Conservation (phyloP, 2,888 invertebrate species). For the Cephonodes hylas region DNA sequence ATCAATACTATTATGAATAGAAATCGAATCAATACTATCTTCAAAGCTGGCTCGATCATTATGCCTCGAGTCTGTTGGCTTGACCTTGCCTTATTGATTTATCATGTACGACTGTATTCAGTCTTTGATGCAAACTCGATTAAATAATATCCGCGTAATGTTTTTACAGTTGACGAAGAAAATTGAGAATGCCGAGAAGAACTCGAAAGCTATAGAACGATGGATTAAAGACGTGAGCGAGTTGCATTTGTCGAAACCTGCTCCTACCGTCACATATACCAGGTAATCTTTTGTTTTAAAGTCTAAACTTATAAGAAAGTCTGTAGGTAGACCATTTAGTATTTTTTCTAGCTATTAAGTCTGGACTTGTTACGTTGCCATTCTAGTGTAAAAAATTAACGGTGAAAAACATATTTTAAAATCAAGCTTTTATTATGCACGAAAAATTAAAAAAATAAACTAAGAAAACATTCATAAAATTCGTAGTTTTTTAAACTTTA, state of each 20-base stretch:
- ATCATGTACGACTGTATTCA: not conserved
- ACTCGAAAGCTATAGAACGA: constrained; percentile 94
- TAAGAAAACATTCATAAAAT: too few species aligned
- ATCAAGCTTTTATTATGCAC: too few species aligned
- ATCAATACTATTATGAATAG: too few species aligned
- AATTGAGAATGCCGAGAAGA: constrained; percentile 91
- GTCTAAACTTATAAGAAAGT: too few species aligned
- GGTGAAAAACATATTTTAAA: too few species aligned
- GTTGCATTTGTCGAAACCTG: constrained; percentile 93
- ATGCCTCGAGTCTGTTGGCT: not conserved
- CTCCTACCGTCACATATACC: constrained; percentile 90
- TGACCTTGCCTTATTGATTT: not conserved
- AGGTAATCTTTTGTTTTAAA: too few species aligned
- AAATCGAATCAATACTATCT: not conserved
- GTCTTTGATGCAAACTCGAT: not conserved
- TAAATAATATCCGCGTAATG: not conserved
- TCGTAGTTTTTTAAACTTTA: too few species aligned
- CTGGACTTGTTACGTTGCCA: too few species aligned
- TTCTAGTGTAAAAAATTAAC: too few species aligned
- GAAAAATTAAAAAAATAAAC: too few species aligned
- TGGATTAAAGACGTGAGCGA: constrained; percentile 98
- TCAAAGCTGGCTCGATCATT: not conserved
- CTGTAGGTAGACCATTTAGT: too few species aligned
- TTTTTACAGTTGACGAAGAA: constrained; percentile 86
- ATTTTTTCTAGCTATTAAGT: too few species aligned